These are phyloP conservation scores for Bruchidius siliquastri DNA, from an alignment of 2,888 invertebrate species.

Conservation along the genomic window DNA sequence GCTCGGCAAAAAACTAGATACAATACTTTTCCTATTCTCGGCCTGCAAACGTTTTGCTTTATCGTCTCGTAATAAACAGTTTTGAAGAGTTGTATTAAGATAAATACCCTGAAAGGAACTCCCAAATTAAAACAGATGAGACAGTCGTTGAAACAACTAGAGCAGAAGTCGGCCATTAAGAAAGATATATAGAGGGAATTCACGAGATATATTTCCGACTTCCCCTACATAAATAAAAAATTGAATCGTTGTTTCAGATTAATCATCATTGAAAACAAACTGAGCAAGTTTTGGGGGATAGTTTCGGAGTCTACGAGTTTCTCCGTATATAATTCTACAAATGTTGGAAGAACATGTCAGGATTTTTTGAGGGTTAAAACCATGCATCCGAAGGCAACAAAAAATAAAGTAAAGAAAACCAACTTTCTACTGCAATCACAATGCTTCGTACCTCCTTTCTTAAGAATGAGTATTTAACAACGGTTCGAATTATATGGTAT, in stretches of 20 bases:
- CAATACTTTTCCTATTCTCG: not conserved
- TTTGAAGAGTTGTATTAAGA: constrained; percentile 2
- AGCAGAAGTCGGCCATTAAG: not conserved
- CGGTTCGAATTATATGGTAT: no score
- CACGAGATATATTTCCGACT: not conserved
- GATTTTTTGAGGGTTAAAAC: no score
- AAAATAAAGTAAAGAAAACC: no score
- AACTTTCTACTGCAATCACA: no score
- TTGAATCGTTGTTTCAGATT: not conserved
- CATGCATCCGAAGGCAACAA: no score
- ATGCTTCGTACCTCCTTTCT: no score
- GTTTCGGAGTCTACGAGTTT: not conserved
- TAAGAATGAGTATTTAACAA: no score
- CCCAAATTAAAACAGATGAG: constrained; percentile 3
- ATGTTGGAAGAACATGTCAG: no score
- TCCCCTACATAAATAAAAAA: not conserved
- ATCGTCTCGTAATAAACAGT: constrained; percentile 2
- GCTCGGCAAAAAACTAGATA: not conserved
- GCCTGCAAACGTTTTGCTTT: not conserved
- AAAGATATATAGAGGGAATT: not conserved
- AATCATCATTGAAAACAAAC: not conserved
- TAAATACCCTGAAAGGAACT: not conserved
- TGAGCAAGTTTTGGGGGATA: not conserved
- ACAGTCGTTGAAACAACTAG: not conserved
- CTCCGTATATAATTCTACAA: no score